phyloP scores from a whole-genome alignment of 2,888 invertebrate genomes.

The Taenaris catops region DNA sequence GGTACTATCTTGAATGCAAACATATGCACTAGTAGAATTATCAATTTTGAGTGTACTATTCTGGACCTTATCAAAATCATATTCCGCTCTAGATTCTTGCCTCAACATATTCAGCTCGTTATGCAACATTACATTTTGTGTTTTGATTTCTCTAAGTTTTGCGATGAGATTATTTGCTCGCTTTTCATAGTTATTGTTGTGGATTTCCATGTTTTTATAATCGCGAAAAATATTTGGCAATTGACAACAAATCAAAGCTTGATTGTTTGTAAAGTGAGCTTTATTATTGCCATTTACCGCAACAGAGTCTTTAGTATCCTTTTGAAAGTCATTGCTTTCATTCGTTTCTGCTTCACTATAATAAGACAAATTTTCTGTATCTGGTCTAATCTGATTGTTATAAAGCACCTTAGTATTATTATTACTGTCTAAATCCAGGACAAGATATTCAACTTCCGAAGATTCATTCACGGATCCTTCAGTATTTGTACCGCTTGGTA shows the following conservation, averaged over 20 bases:
- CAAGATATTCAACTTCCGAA: slow-evolving; percentile 45
- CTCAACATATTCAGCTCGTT: slow-evolving; percentile 45
- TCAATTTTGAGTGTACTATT: slow-evolving; percentile 35
- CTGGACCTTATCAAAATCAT: slow-evolving; percentile 25
- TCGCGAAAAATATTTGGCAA: slow-evolving; percentile 24
- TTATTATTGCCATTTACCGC: slow-evolving; percentile 10
- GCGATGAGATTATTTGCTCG: slow-evolving; percentile 53
- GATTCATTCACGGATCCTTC: slow-evolving; percentile 34
- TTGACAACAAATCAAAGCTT: slow-evolving; percentile 31
- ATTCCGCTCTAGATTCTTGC: slow-evolving; percentile 34
- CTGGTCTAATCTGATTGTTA: slow-evolving; percentile 29
- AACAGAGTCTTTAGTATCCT: slow-evolving; percentile 7
- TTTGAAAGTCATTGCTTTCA: background rate
- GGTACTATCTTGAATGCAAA: slow-evolving; percentile 35
- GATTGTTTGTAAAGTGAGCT: slow-evolving; percentile 14
- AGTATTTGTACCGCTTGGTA: slow-evolving; percentile 40
- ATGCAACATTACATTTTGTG: slow-evolving; percentile 50
- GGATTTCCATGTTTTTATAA: slow-evolving; percentile 14
- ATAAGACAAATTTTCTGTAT: slow-evolving; percentile 35
- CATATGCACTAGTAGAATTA: slow-evolving; percentile 36
- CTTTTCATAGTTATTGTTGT: slow-evolving; percentile 37
- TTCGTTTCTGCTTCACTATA: slow-evolving; percentile 24
- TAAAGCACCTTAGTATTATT: slow-evolving; percentile 35
- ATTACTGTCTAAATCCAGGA: slow-evolving; percentile 38
- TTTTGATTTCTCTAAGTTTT: slow-evolving; percentile 61